Conservation (phyloP, 2,888 invertebrate species). For the Lumbricus terrestris region DNA sequence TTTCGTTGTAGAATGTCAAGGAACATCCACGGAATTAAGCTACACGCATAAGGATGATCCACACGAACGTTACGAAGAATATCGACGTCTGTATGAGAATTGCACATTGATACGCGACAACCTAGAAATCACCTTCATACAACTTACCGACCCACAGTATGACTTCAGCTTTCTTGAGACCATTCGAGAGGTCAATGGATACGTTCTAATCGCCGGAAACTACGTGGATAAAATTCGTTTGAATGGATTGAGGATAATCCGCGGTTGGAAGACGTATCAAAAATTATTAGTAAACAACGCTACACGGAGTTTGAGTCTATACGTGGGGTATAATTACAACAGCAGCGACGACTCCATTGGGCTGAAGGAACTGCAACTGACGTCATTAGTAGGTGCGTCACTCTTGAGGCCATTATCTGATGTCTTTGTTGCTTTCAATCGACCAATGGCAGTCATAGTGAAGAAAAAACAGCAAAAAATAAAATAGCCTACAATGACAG, state of each 20-base stretch:
- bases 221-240: background rate
- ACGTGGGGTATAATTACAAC: background rate
- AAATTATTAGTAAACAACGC: too few species aligned
- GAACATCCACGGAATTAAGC: too few species aligned
- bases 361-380: background rate
- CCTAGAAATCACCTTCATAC: background rate
- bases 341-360: background rate
- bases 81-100: background rate
- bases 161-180: background rate
- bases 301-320: background rate
- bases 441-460: too few species aligned
- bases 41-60: too few species aligned
- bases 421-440: too few species aligned
- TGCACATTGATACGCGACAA: background rate
- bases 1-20: too few species aligned
- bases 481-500: too few species aligned
- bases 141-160: background rate
- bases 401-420: too few species aligned
- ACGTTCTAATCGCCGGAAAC: background rate
- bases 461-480: too few species aligned
- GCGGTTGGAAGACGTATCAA: background rate
- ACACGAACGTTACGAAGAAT: background rate
- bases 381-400: slow-evolving; percentile 8
- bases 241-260: background rate
- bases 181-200: background rate